A percentile compares a stretch with the other conserved stretches of the same genome.
Conservation (phyloP, 1,140 invertebrate species). For the Penaeus chinensis region DNA sequence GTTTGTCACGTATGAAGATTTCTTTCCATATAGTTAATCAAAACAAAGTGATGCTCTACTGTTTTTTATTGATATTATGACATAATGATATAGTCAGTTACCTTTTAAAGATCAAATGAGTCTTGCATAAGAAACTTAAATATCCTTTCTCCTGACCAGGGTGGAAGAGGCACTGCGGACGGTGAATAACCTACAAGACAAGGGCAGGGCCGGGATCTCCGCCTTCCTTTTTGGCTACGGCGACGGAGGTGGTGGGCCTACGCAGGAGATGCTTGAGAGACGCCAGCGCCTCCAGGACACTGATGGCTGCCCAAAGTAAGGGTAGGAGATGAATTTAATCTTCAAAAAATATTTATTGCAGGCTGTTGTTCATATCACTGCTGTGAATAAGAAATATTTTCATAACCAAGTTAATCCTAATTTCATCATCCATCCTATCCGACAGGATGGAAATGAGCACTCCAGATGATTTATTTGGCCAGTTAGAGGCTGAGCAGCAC, state of each 20-base stretch:
- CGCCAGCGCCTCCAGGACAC: slow-evolving; percentile 69
- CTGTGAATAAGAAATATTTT: neutral
- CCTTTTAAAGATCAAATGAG: too few species aligned
- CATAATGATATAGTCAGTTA: too few species aligned
- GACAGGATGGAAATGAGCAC: slow-evolving; percentile 69
- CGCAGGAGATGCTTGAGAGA: slow-evolving; percentile 71
- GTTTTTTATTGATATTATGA: too few species aligned
- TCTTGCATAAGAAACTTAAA: too few species aligned
- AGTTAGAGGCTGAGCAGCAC: slow-evolving; percentile 67
- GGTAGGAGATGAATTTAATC: neutral
- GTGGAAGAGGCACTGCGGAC: slow-evolving; percentile 69
- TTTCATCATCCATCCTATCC: neutral
- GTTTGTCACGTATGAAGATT: slow-evolving; percentile 64
- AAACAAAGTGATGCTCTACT: neutral
- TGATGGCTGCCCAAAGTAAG: slow-evolving; percentile 72
- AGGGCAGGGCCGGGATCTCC: slow-evolving; percentile 70
- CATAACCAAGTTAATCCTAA: neutral
- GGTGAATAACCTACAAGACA: slow-evolving; percentile 71
- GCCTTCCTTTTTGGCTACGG: slow-evolving; percentile 72
- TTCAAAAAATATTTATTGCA: too few species aligned
- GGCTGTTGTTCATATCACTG: too few species aligned
- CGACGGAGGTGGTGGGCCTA: slow-evolving; percentile 74
- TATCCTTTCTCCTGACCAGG: slow-evolving; percentile 22
- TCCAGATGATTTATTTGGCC: slow-evolving; percentile 70
- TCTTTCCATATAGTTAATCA: too few species aligned